Percentiles rank a stretch among this genome's conserved stretches.
These are phyloP conservation scores for Anarhynchus alexandrinus DNA, from an alignment of 2,113 vertebrate genomes.

Conservation along the genomic window DNA sequence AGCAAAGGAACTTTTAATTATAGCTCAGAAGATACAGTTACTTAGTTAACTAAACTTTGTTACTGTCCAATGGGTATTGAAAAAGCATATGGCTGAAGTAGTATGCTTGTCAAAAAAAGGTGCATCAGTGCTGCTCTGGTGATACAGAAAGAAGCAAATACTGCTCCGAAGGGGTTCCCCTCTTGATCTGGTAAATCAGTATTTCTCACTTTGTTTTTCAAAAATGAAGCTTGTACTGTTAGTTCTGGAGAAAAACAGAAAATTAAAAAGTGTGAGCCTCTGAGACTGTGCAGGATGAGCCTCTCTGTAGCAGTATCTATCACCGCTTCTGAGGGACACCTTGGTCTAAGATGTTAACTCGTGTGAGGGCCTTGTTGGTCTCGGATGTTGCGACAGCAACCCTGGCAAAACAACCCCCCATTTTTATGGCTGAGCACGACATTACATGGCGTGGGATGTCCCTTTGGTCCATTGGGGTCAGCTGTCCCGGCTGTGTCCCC, in stretches of 20 bases:
- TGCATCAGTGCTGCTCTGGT: background rate
- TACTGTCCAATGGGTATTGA: background rate
- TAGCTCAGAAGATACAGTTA: background rate
- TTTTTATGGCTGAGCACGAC: background rate
- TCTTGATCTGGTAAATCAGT: background rate
- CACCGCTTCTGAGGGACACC: background rate
- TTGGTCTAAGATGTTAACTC: background rate
- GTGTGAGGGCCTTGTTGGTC: background rate
- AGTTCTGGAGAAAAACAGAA: background rate
- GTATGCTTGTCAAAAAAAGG: background rate
- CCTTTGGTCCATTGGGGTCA: background rate
- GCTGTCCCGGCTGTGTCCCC: background rate
- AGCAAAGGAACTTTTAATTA: background rate
- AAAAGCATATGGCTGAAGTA: background rate
- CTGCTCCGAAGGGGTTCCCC: background rate
- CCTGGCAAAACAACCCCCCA: background rate
- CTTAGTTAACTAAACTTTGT: background rate
- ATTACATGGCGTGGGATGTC: background rate
- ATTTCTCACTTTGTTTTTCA: background rate
- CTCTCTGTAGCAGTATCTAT: background rate
- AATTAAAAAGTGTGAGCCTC: background rate
- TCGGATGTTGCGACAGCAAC: background rate
- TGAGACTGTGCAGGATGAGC: background rate
- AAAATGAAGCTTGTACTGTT: background rate
- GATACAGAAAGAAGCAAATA: background rate